phyloP scores from a whole-genome alignment of 2,797 vertebrate species.

The Novumbra hubbsi region DNA sequence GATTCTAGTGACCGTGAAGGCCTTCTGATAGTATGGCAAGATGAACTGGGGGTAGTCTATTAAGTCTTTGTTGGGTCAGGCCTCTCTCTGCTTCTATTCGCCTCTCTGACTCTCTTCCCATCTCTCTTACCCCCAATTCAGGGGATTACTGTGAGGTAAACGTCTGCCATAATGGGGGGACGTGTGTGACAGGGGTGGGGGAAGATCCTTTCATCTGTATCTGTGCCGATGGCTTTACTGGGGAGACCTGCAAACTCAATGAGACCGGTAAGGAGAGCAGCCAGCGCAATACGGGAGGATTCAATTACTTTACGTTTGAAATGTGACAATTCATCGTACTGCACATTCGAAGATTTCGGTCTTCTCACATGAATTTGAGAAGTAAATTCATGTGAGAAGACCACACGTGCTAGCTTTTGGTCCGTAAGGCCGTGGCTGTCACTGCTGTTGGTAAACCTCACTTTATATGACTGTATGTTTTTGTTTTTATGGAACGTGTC shows the following conservation, averaged over 20 bases:
- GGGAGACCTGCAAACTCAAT: slow-evolving; percentile 85
- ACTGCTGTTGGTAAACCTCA: not conserved
- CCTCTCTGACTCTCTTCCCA: not conserved
- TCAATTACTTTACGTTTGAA: not conserved
- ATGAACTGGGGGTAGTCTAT: not conserved
- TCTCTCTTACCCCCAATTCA: slow-evolving; percentile 43
- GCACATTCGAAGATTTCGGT: not conserved
- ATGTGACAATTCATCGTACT: not conserved
- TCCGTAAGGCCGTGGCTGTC: not conserved
- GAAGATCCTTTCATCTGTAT: slow-evolving; percentile 85
- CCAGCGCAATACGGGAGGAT: not conserved
- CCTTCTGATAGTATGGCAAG: not conserved
- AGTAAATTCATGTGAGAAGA: not conserved
- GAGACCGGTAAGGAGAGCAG: slow-evolving; percentile 77
- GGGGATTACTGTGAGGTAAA: slow-evolving; percentile 87
- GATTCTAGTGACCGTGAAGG: not conserved
- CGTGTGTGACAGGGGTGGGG: slow-evolving; percentile 81
- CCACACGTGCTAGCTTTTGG: not conserved
- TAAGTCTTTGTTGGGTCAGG: not conserved
- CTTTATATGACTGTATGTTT: not conserved
- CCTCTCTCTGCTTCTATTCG: not conserved
- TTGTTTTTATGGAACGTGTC: not conserved
- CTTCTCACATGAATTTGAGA: not conserved
- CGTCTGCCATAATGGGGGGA: slow-evolving; percentile 87
- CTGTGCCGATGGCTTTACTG: slow-evolving; percentile 84